Evolutionary conservation across 2,797 vertebrate species (phyloP).

Genomic region (Gallinago solitaria): DNA sequence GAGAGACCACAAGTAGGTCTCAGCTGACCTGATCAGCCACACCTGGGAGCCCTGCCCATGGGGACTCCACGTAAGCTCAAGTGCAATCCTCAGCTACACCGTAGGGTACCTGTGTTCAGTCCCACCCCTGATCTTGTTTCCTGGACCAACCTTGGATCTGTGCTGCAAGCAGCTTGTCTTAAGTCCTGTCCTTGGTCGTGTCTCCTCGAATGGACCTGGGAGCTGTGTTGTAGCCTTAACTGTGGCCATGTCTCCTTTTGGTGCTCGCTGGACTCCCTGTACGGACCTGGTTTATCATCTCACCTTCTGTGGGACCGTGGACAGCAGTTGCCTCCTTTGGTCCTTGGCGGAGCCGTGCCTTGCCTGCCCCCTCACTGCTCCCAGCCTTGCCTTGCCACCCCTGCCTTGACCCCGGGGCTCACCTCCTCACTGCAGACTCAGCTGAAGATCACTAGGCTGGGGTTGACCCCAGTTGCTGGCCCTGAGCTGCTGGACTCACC

Average conservation of each 20-base stretch:
- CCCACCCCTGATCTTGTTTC: background rate
- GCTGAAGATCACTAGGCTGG: background rate
- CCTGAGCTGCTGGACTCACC: background rate
- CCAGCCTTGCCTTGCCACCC: background rate
- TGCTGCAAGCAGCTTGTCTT: background rate
- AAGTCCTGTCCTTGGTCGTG: background rate
- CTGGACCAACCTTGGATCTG: background rate
- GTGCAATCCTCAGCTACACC: background rate
- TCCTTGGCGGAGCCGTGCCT: background rate
- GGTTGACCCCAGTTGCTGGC: rapidly evolving
- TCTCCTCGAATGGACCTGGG: background rate
- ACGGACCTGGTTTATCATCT: background rate
- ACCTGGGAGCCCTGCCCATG: background rate
- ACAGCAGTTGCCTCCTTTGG: background rate
- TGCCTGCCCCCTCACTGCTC: rapidly evolving
- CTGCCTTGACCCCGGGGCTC: background rate
- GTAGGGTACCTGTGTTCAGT: background rate
- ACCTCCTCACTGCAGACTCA: background rate
- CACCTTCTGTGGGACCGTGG: background rate
- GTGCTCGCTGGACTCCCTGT: background rate
- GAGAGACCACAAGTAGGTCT: background rate
- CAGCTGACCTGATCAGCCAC: background rate
- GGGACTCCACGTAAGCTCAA: background rate
- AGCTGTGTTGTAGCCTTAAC: background rate
- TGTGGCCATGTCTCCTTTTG: background rate